Evolutionary conservation across 2,797 vertebrate species (phyloP), one percentile per base, ranked within the genome.

Genomic region (Okamejei kenojei): DNA sequence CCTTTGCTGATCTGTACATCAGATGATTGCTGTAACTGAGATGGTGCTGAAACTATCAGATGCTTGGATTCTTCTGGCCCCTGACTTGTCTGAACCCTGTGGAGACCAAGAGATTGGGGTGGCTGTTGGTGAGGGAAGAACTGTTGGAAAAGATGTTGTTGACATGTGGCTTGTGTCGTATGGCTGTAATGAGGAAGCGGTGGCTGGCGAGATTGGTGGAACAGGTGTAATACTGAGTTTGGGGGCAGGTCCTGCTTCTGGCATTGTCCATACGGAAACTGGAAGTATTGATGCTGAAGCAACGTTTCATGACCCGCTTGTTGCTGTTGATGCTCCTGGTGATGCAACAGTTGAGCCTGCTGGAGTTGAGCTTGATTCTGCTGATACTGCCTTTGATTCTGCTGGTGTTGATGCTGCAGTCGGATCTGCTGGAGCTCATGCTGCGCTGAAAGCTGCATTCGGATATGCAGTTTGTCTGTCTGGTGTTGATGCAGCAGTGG

Each of bases 351-450:
- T 79, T 95, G 93, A 80, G 79, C 17, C 93, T 96, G 96, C 93
- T 96, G 96, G 0, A 94, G 95, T 93, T 96, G 96, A 94, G 95
- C 73, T 45, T 91, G 90, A 68, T 8, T 71, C 74, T n/a, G 76
- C 82, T 96, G 92, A 2, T 45, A 21, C 93, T 96, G 96, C 93
- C 96, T 96, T 0, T 96, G 93, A 29, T 38, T 73, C 76, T 93
- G 77, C 4, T 95, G 93, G 35, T 95, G 93, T 23, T 96, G 94
- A 90, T 96, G 94, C 68, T 96, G 95, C 10, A 77, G 93, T 95
- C 96, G 97, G 0, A 91, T 96, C 68, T 96, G 95, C 0, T 96
- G 97, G 94, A 96, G 95, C 93, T 97, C 96, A 1, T 96, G 96
- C 94, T 97, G 96, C 93, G 61, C 45, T 54, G 45, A 54, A 54